Evolutionary conservation across 2,113 vertebrate species (phyloP).

Genomic region (Scolopax mira): DNA sequence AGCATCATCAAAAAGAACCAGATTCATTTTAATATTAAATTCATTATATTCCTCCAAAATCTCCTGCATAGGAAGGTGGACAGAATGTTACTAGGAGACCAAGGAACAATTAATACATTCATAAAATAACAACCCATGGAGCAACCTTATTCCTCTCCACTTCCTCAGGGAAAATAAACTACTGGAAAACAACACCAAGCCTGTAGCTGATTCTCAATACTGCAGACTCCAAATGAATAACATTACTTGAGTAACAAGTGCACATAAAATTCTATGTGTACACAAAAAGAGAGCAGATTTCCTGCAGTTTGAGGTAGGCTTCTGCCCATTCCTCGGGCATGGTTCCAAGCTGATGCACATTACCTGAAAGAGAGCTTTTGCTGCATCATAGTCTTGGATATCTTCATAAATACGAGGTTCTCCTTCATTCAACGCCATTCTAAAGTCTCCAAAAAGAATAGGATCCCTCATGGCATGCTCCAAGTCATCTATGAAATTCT

Average conservation of each 20-base stretch:
- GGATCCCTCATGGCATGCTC: constrained; percentile 86
- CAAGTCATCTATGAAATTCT: constrained; percentile 78
- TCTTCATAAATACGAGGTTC: constrained; percentile 92
- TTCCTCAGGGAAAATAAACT: background rate
- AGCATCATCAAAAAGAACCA: constrained; percentile 94
- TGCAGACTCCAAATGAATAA: background rate
- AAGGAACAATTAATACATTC: background rate
- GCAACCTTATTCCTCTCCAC: background rate
- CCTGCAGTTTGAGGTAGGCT: background rate
- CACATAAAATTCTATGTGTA: background rate
- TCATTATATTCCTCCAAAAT: constrained; percentile 96
- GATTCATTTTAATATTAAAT: constrained; percentile 81
- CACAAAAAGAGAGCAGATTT: background rate
- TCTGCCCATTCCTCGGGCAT: background rate
- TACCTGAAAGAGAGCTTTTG: constrained; percentile 93
- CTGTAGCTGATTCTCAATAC: background rate
- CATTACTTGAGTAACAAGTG: background rate
- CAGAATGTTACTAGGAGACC: background rate
- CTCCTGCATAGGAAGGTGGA: constrained; percentile 75
- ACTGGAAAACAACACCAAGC: background rate
- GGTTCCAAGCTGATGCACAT: background rate
- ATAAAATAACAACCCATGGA: background rate
- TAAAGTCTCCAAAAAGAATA: constrained; percentile 94
- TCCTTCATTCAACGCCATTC: constrained; percentile 80
- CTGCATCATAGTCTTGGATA: constrained; percentile 89